These are phyloP conservation scores for Atrina japonica DNA, from an alignment of 2,888 invertebrate genomes.

Conservation along the genomic window DNA sequence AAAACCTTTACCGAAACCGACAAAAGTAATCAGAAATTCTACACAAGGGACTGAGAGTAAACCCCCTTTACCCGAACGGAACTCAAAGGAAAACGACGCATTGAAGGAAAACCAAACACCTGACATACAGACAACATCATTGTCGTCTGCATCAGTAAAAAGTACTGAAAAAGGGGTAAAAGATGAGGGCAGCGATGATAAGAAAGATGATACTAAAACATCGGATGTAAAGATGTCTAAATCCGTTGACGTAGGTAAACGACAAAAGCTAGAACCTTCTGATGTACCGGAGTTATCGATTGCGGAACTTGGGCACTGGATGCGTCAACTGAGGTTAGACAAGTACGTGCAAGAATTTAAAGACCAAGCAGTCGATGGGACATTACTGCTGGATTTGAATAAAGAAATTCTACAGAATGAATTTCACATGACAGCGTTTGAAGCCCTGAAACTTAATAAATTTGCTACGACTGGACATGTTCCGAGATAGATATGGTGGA, in stretches of 20 bases:
- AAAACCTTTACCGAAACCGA: constrained; percentile 3
- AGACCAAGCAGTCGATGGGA: constrained; percentile 52
- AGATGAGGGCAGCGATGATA: neutral
- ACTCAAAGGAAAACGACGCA: no score
- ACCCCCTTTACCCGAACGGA: no score
- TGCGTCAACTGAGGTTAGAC: constrained; percentile 52
- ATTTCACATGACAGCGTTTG: constrained; percentile 51
- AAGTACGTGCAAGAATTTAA: constrained; percentile 49
- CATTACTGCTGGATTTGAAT: constrained; percentile 44
- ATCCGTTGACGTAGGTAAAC: neutral
- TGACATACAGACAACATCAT: no score
- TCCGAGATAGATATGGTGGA: constrained; percentile 25
- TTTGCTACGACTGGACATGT: constrained; percentile 57
- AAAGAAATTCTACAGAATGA: constrained; percentile 45
- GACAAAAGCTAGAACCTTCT: neutral
- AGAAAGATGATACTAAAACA: neutral
- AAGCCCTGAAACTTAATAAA: constrained; percentile 52
- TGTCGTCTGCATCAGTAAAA: neutral
- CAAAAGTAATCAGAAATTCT: neutral
- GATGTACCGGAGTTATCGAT: constrained; percentile 49
- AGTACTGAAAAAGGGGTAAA: neutral
- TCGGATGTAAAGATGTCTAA: neutral
- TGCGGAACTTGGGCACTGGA: constrained; percentile 45
- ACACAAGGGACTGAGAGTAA: neutral
- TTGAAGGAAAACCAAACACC: neutral